Conservation (phyloP, 2,888 invertebrate genomes). For the Cynaeus angustus region DNA sequence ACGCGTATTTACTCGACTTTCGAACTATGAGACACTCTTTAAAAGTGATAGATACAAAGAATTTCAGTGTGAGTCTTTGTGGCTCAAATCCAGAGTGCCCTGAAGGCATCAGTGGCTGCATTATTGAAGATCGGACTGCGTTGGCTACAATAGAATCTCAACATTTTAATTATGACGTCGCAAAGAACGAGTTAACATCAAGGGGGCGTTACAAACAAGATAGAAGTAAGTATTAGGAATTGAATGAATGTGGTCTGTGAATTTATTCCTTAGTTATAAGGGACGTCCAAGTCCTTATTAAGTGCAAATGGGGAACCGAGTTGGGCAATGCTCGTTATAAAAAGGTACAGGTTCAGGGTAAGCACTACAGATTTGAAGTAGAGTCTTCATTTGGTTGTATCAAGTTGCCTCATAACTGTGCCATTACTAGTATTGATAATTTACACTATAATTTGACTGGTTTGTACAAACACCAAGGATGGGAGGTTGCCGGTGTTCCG, state of each 20-base stretch:
- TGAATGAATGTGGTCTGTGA: neutral
- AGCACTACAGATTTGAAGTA: constrained; percentile 56
- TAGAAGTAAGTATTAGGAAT: constrained; percentile 21
- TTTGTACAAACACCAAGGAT: constrained; percentile 39
- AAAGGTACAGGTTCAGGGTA: constrained; percentile 50
- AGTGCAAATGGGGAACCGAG: constrained; percentile 57
- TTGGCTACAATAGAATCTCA: constrained; percentile 38
- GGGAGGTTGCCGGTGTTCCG: constrained; percentile 48
- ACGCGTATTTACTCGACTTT: constrained; percentile 28
- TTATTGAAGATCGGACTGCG: constrained; percentile 10
- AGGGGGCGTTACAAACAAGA: constrained; percentile 32
- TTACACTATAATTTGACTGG: constrained; percentile 49
- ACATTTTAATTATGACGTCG: constrained; percentile 29
- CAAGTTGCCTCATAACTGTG: constrained; percentile 53
- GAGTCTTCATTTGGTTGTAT: constrained; percentile 60
- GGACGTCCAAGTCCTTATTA: constrained; percentile 52
- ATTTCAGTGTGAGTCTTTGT: constrained; percentile 34
- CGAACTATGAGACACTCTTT: constrained; percentile 18
- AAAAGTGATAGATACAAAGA: neutral
- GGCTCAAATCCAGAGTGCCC: constrained; percentile 26
- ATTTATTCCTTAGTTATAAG: constrained; percentile 32
- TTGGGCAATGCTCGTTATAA: constrained; percentile 51
- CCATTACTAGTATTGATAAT: constrained; percentile 41
- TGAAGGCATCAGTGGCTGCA: constrained; percentile 22
- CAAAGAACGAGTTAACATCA: constrained; percentile 27